Conservation (phyloP, 1,140 invertebrate species). For the Acromyrmex heyeri region DNA sequence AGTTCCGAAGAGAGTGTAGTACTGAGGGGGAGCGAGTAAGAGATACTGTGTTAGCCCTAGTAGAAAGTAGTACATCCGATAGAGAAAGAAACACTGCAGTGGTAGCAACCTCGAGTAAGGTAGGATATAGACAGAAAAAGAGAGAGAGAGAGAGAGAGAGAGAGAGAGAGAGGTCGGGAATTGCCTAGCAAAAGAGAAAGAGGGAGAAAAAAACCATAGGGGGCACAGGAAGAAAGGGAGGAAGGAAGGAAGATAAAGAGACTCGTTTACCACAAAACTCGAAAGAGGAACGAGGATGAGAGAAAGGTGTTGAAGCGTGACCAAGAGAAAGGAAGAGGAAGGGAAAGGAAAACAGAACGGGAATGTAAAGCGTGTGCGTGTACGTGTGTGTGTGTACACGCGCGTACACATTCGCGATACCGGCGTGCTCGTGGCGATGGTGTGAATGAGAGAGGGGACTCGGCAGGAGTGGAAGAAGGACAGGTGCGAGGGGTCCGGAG, state of each 20-base stretch:
- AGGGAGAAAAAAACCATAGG: not conserved
- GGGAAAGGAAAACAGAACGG: constrained; percentile 45
- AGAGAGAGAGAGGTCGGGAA: constrained; percentile 24
- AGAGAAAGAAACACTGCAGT: constrained; percentile 35
- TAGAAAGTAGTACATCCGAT: constrained; percentile 49
- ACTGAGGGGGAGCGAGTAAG: constrained; percentile 33
- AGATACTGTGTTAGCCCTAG: not conserved
- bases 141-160: not conserved
- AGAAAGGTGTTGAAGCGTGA: constrained; percentile 71
- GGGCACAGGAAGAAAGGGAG: constrained; percentile 36
- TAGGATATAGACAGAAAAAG: not conserved
- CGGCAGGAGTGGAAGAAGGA: constrained; percentile 29
- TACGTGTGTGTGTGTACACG: not conserved
- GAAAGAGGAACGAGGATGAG: constrained; percentile 64
- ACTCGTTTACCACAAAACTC: constrained; percentile 72
- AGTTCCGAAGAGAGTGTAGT: constrained; percentile 62
- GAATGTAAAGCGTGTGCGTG: constrained; percentile 29
- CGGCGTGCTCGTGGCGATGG: constrained; percentile 53
- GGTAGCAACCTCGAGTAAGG: constrained; percentile 57
- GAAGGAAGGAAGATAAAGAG: constrained; percentile 66
- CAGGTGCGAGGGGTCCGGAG: constrained; percentile 62
- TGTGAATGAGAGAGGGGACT: constrained; percentile 49
- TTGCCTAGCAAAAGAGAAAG: not conserved
- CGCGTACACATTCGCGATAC: constrained; percentile 41
- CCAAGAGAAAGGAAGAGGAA: constrained; percentile 47